These are phyloP conservation scores for Ichneumoninae sp. DNA, from an alignment of 2,888 invertebrate species.

Conservation along the genomic window DNA sequence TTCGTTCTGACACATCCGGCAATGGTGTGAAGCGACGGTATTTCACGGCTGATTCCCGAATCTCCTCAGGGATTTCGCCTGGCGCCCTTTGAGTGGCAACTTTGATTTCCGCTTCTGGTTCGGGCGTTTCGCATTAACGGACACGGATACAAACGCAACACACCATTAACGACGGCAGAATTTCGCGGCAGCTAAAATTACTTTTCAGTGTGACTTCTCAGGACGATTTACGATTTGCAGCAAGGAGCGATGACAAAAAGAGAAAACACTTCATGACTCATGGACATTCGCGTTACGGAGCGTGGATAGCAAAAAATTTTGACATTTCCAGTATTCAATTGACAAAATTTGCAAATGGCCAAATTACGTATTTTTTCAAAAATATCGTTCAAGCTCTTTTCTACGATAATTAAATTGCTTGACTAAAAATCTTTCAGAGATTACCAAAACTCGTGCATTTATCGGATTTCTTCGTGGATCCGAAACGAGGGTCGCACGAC, in stretches of 20 bases:
- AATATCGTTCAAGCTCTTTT: not conserved
- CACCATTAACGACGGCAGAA: constrained; percentile 17
- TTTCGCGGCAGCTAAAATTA: constrained; percentile 14
- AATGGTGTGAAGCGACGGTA: not conserved
- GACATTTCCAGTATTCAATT: not conserved
- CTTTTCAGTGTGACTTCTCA: constrained; percentile 18
- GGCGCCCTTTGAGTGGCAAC: constrained; percentile 7
- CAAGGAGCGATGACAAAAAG: not conserved
- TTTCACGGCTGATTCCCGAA: constrained; percentile 14
- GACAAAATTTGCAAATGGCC: not conserved
- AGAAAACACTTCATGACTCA: not conserved
- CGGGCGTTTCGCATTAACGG: constrained; percentile 36
- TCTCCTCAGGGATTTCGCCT: constrained; percentile 20
- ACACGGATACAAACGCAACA: not conserved
- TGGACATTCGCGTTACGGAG: not conserved
- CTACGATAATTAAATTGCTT: too few relatives aligned
- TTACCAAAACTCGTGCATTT: not conserved
- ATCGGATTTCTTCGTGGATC: not conserved
- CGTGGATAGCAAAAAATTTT: not conserved
- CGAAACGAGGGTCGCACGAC: not conserved
- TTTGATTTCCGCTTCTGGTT: constrained; percentile 49
- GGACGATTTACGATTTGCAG: not conserved
- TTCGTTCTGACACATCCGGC: constrained; percentile 1
- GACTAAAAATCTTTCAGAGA: not conserved
- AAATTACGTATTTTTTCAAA: not conserved